These are phyloP conservation scores for Chondrosia reniformis DNA, from an alignment of 37 sponge, comb jelly and placozoan species.

Conservation along the genomic window DNA sequence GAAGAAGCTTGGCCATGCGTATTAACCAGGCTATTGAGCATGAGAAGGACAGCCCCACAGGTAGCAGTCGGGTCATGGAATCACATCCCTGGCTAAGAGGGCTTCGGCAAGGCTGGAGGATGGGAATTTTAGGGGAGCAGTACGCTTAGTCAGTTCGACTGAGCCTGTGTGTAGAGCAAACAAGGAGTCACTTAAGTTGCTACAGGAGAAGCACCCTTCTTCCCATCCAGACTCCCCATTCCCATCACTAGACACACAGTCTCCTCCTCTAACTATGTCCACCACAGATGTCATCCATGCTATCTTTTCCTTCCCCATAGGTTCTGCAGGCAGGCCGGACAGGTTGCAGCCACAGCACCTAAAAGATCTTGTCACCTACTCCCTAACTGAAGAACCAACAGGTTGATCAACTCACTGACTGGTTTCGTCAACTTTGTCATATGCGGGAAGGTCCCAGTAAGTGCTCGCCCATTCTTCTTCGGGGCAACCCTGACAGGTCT, in stretches of 20 bases:
- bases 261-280: conserved; percentile 13
- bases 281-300: conserved; percentile 9
- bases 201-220: conserved; percentile 17
- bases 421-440: too few relatives aligned
- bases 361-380: conserved; percentile 8
- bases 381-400: neutral
- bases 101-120: conserved; percentile 10
- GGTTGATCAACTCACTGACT: neutral
- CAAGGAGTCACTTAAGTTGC: conserved; percentile 10
- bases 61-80: neutral
- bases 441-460: too few relatives aligned
- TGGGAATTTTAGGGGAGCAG: conserved; percentile 20
- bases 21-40: conserved; percentile 19
- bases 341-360: conserved; percentile 13
- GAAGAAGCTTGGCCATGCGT: conserved; percentile 15
- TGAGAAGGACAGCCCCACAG: conserved; percentile 6
- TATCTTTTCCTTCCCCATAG: conserved; percentile 8
- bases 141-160: conserved; percentile 17
- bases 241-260: conserved; percentile 8
- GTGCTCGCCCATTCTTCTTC: too few relatives aligned
- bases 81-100: neutral
- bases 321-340: conserved; percentile 16
- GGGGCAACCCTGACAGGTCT: too few relatives aligned
- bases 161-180: conserved; percentile 15
- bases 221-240: neutral